Base-by-base conservation (phyloP, 2,888 invertebrate genomes). In the Lomographa bimaculata region DNA sequence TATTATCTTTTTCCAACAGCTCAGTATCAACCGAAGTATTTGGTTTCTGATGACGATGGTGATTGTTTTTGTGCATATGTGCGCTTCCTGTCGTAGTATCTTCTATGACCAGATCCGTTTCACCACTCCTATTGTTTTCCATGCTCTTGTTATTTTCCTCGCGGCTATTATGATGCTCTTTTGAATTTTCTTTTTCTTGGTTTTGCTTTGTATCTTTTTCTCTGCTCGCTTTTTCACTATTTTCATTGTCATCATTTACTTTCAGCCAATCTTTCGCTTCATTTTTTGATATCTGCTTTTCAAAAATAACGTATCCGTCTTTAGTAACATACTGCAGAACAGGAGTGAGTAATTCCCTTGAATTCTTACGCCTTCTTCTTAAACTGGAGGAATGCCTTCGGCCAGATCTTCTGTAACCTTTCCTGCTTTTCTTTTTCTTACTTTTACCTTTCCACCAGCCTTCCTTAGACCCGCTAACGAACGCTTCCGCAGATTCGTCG, bases 281-380 rank as follows among this genome's bases (percentile, higher is more conserved):
- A 2, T 51, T 64, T 47, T 77, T 80, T 1, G 78, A 64, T 33
- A 87, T 84, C 20, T 73, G 62, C 51, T 83, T 86, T 50, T 87
- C 85, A 50, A 68, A 87, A 46, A 87, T 80, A 0, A 87, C 86
- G 38, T 84, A 86, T 0, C 86, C 86, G 35, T 86, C 84, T 32
- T 83, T 83, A 0, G 83, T 86, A 0, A 87, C 83, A 27, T 87
- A 87, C 39, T 87, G 86, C 1, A 87, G 53, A 5, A 86, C 61
- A 0, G 86, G 86, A 6, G 83, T 85, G 0, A 86, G 48, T 1
- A 80, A 25, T 3, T 70, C 66, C 26, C 53, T 58, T 6, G n/a
- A n/a, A 14, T 14, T 14, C 4, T 14, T 14, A 3, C 14, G 2
- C 44, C 46, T 55, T 54, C 38, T 54, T 36, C 45, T 56, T 6